phyloP scores from a whole-genome alignment of 2,888 invertebrate species.

The Diarsia rubi region DNA sequence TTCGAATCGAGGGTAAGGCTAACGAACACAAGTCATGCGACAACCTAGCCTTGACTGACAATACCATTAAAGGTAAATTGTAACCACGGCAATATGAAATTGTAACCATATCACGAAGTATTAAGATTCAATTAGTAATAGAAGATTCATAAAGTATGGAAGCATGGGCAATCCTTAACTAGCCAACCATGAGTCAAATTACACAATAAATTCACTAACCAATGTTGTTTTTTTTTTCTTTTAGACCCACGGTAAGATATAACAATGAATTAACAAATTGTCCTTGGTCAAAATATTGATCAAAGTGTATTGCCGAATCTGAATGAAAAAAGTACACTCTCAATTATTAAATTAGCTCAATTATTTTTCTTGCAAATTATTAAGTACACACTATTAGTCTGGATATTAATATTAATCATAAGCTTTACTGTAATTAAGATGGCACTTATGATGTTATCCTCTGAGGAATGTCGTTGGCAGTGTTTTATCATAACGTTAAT shows the following conservation, averaged over 20 bases:
- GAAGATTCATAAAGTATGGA: constrained; percentile 63
- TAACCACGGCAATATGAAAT: constrained; percentile 34
- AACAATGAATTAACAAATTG: constrained; percentile 48
- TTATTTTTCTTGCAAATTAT: constrained; percentile 31
- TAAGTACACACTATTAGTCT: constrained; percentile 27
- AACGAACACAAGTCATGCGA: constrained; percentile 56
- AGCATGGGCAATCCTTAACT: constrained; percentile 69
- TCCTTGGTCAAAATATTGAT: constrained; percentile 77
- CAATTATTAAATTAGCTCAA: constrained; percentile 18
- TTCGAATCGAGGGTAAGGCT: constrained; percentile 39
- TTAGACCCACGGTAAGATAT: constrained; percentile 60
- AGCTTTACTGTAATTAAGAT: constrained; percentile 74
- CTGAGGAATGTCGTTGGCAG: constrained; percentile 87
- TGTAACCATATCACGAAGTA: constrained; percentile 51
- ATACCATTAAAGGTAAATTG: constrained; percentile 42
- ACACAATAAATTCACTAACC: constrained; percentile 71
- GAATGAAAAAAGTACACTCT: constrained; percentile 33
- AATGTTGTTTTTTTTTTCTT: constrained; percentile 49
- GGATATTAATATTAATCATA: constrained; percentile 69
- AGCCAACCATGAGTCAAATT: constrained; percentile 61
- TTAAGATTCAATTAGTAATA: constrained; percentile 50
- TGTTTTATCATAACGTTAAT: constrained; percentile 74
- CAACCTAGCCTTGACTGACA: constrained; percentile 50
- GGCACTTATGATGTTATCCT: constrained; percentile 76
- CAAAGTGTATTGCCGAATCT: constrained; percentile 76